These are phyloP conservation scores for Apodemia zela DNA, from an alignment of 2,888 invertebrate species.

Conservation along the genomic window DNA sequence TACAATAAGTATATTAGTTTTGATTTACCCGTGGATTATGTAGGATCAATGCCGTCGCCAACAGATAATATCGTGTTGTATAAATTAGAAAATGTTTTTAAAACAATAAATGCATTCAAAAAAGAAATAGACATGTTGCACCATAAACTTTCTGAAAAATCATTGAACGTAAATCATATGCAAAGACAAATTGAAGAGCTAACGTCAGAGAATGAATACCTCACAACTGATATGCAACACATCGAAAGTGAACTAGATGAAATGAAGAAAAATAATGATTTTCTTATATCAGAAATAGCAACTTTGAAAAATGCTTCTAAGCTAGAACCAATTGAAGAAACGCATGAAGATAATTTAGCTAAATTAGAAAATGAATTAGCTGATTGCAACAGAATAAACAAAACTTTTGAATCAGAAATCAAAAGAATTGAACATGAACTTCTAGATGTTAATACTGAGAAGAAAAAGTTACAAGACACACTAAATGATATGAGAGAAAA, in stretches of 20 bases:
- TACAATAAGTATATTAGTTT: constrained; percentile 73
- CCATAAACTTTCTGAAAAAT: constrained; percentile 78
- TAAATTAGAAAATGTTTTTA: constrained; percentile 77
- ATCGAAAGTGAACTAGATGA: constrained; percentile 83
- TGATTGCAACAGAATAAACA: constrained; percentile 78
- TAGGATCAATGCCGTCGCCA: constrained; percentile 65
- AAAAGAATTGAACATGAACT: constrained; percentile 78
- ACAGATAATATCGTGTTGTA: constrained; percentile 57
- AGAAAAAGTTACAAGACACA: constrained; percentile 70
- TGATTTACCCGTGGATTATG: constrained; percentile 69
- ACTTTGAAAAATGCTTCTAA: constrained; percentile 83
- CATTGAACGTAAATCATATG: constrained; percentile 72
- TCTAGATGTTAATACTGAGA: constrained; percentile 59
- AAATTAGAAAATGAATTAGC: constrained; percentile 84
- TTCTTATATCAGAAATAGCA: constrained; percentile 83
- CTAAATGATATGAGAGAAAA: constrained; percentile 75
- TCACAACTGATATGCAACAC: constrained; percentile 68
- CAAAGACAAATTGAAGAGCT: constrained; percentile 80
- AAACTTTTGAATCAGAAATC: constrained; percentile 81
- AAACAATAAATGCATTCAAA: constrained; percentile 79
- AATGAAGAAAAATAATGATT: constrained; percentile 85
- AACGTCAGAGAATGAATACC: constrained; percentile 70
- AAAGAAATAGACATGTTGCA: constrained; percentile 80
- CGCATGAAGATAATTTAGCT: constrained; percentile 84
- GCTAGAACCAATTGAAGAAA: constrained; percentile 85